phyloP scores from a whole-genome alignment of 2,113 vertebrate genomes.

The Tamias sibiricus region DNA sequence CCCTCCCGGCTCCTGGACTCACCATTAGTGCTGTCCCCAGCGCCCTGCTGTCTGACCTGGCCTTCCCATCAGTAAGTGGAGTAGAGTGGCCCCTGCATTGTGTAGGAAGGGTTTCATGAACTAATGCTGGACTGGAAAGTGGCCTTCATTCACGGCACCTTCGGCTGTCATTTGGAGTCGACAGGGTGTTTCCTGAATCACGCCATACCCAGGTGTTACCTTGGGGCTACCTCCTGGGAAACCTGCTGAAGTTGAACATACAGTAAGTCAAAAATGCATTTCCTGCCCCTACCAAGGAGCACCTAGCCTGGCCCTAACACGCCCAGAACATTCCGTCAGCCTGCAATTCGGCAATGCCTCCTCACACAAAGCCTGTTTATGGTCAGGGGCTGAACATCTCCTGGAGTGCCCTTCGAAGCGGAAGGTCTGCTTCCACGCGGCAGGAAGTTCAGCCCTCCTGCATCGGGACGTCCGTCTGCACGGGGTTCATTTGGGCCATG shows the following conservation, averaged over 20 bases:
- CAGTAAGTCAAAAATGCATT: not conserved
- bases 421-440: too few relatives aligned
- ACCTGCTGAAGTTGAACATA: not conserved
- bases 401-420: too few relatives aligned
- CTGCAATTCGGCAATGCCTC: not conserved
- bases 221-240: not conserved
- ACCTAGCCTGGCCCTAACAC: not conserved
- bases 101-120: not conserved
- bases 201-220: not conserved
- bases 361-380: not conserved
- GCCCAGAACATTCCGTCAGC: not conserved
- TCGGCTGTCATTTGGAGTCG: too few relatives aligned
- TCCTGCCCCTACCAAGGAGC: too few relatives aligned
- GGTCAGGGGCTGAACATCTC: not conserved
- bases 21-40: not conserved
- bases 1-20: not conserved
- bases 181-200: not conserved
- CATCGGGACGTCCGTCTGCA: not conserved
- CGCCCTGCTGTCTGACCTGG: not conserved
- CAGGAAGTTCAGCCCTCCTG: too few relatives aligned
- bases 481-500: too few relatives aligned
- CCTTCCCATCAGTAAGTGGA: not conserved
- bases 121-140: not conserved
- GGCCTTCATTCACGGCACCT: not conserved
- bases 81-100: not conserved